Base-by-base conservation (phyloP, 2,888 invertebrate genomes). In the Apodemia hepburni region DNA sequence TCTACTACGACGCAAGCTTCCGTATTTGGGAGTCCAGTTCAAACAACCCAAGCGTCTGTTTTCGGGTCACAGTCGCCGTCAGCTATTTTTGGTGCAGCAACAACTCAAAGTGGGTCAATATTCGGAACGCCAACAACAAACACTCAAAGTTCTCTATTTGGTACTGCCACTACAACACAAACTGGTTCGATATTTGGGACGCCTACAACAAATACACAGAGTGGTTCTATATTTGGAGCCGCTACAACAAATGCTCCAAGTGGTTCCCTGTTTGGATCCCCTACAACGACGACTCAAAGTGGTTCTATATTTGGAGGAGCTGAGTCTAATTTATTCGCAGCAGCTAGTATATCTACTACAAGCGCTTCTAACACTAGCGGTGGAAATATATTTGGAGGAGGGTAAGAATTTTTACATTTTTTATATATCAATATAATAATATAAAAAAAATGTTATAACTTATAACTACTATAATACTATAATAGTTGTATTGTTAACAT, bases 281-380 rank as follows among this genome's bases (percentile, higher is more conserved):
- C 77, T 45, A 76, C 85, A 0, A 71, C 81, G 0, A 80, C 81
- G 4, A 66, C 80, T 0, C 79, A 80, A 61, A 75, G 79, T 59
- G 75, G 80, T 2, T 89, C 89, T 3, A 68, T 86, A 42, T 84
- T 87, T 68, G 82, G 85, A 49, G 78, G 80, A 15, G 76, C 74
- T 35, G 83, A 85, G 69, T 66, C 75, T 1, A 87, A 77, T 71
- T 66, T 92, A 68, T 92, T 92, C 70, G 87, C 88, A 1, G 75
- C 86, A 0, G 87, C 88, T 15, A 89, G 82, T 69, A 92, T 92
- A 70, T 89, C 91, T 0, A 85, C 90, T 0, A 87, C 87, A 0
- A 85, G 74, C 59, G 82, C 87, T 0, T 73, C 84, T 27, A 54
- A 54, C 22, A 70, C 73, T 1, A 80, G 75, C 51, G 80, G 81